Percentiles rank a stretch among this genome's conserved stretches.
phyloP scores from a whole-genome alignment of 2,888 invertebrate genomes.

The Tuta absoluta region DNA sequence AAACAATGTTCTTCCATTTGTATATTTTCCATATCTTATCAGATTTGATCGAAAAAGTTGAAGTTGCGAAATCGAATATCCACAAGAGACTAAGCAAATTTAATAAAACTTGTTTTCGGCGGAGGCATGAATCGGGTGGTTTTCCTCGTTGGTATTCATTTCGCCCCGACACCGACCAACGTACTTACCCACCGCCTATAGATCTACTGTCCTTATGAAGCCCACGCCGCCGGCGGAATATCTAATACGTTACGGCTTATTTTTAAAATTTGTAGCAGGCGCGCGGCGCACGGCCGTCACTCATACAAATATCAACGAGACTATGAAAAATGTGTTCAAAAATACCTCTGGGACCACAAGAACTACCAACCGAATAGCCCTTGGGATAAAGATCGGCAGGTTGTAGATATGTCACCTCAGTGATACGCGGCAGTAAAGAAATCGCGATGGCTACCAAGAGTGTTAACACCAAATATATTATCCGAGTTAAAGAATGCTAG shows the following conservation, averaged over 20 bases:
- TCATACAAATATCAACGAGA: too few species aligned
- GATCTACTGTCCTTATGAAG: conserved; percentile 6
- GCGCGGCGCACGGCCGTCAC: too few species aligned
- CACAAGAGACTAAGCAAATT: conserved; percentile 5
- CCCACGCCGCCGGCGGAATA: background rate
- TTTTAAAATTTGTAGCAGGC: background rate
- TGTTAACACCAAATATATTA: too few species aligned
- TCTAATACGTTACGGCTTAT: background rate
- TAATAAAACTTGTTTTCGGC: background rate
- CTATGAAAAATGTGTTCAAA: too few species aligned
- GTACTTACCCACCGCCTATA: background rate
- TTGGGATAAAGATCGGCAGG: too few species aligned
- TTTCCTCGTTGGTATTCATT: conserved; percentile 7
- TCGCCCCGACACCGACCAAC: background rate
- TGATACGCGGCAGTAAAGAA: too few species aligned
- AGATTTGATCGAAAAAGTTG: background rate
- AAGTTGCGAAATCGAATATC: conserved; percentile 6
- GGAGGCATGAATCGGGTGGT: background rate
- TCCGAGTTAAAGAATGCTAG: too few species aligned
- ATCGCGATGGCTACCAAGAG: too few species aligned
- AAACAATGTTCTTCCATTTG: too few species aligned
- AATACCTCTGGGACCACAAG: too few species aligned
- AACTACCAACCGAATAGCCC: too few species aligned
- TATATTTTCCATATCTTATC: background rate
- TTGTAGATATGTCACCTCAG: too few species aligned